phyloP scores from a whole-genome alignment of 2,797 vertebrate species.

The Enteromius argenteus region DNA sequence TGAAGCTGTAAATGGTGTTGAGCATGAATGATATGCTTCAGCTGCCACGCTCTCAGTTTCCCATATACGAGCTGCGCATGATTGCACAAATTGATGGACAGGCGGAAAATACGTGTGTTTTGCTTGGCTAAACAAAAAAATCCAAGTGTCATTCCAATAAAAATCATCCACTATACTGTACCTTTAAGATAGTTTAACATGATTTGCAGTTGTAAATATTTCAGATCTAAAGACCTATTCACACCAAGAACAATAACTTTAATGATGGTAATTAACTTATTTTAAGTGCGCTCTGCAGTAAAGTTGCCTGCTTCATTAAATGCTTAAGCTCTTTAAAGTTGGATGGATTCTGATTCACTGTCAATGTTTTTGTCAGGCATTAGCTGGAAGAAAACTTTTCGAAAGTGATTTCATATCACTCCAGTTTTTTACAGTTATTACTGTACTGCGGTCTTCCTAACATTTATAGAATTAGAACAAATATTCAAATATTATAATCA shows the following conservation, averaged over 20 bases:
- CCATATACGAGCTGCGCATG: background rate
- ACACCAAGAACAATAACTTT: background rate
- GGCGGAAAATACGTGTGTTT: background rate
- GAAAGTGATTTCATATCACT: background rate
- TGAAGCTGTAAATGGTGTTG: background rate
- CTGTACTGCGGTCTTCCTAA: background rate
- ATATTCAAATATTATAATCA: background rate
- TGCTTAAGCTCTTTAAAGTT: background rate
- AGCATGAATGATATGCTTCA: conserved; percentile 6
- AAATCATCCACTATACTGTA: too few species aligned
- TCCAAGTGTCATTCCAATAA: too few species aligned
- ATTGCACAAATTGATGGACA: background rate
- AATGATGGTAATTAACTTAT: background rate
- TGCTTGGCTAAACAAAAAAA: conserved; percentile 1
- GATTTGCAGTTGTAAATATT: conserved; percentile 7
- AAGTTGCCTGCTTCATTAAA: background rate
- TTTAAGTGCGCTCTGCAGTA: background rate
- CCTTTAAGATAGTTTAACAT: conserved; percentile 3
- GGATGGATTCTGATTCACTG: background rate
- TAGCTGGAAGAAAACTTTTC: background rate
- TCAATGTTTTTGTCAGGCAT: background rate
- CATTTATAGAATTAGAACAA: background rate
- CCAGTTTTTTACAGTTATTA: background rate
- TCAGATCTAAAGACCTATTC: background rate
- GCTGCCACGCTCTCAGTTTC: background rate